Conservation (phyloP, 2,888 invertebrate species). For the Pyrrhosoma nymphula region DNA sequence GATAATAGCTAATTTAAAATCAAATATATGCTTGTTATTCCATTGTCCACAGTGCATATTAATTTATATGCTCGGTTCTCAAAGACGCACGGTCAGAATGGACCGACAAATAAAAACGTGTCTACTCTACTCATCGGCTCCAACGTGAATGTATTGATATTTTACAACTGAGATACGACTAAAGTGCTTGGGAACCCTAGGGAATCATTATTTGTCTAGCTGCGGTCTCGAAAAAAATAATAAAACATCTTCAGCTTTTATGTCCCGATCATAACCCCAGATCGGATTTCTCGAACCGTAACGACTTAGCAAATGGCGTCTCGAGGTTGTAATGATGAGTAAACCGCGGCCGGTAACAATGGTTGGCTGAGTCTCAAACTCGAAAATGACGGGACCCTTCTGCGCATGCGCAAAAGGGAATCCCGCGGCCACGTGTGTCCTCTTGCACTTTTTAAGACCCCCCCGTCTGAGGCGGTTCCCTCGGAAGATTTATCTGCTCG, state of each 20-base stretch:
- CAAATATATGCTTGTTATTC: too few species aligned
- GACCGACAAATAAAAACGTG: background rate
- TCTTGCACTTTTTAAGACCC: slow-evolving; percentile 17
- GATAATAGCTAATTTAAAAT: too few species aligned
- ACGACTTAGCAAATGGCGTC: background rate
- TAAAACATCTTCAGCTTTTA: background rate
- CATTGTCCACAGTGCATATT: too few species aligned
- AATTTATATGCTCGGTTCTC: too few species aligned
- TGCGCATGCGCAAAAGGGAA: background rate
- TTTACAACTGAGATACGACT: background rate
- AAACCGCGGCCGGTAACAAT: background rate
- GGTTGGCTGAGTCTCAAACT: background rate
- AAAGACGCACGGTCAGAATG: too few species aligned
- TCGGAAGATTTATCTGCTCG: background rate
- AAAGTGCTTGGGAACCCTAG: background rate
- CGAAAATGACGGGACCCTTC: background rate
- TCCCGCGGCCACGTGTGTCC: background rate
- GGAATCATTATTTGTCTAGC: background rate
- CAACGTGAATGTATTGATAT: background rate
- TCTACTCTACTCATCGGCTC: background rate
- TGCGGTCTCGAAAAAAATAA: background rate
- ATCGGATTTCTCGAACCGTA: background rate
- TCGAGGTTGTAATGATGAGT: background rate
- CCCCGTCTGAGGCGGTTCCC: background rate
- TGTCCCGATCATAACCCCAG: background rate